These are phyloP conservation scores for Synodontis membranacea DNA, from an alignment of 2,113 vertebrate species.

Conservation along the genomic window DNA sequence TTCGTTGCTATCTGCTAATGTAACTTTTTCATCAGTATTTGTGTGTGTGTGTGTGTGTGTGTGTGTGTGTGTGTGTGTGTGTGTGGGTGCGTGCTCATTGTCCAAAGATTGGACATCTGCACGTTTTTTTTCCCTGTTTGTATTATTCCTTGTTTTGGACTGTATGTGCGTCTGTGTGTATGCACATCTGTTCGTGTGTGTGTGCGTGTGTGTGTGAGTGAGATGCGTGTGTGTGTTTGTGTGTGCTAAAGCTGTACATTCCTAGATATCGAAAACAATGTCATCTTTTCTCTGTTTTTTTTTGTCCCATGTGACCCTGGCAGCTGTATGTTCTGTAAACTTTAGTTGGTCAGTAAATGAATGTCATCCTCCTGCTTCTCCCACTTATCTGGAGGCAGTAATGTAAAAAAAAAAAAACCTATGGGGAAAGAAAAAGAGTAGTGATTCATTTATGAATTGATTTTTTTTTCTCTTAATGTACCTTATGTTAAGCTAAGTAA, in stretches of 20 bases:
- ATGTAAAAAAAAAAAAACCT: constrained; percentile 21
- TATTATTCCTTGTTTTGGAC: neutral
- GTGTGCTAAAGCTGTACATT: neutral
- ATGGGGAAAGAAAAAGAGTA: constrained; percentile 25
- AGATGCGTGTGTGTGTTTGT: constrained; percentile 25
- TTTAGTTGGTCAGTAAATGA: neutral
- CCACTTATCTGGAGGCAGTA: neutral
- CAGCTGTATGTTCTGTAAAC: constrained; percentile 29
- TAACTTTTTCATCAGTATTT: constrained; percentile 11
- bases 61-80: constrained; percentile 2
- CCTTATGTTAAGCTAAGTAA: neutral
- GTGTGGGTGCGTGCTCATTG: neutral
- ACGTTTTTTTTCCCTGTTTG: neutral
- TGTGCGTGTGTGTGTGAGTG: too few species aligned
- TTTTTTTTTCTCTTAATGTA: neutral
- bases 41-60: constrained; percentile 7
- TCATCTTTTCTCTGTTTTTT: constrained; percentile 37
- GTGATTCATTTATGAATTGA: neutral
- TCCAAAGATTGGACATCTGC: constrained; percentile 37
- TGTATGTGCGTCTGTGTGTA: constrained; percentile 19
- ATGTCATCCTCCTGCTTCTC: constrained; percentile 2
- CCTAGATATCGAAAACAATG: constrained; percentile 21
- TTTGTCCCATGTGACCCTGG: constrained; percentile 6
- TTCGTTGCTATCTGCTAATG: neutral
- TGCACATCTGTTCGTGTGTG: constrained; percentile 31